These are phyloP conservation scores for Euura saliciscinereae DNA, from an alignment of 1,140 invertebrate genomes.

Conservation along the genomic window DNA sequence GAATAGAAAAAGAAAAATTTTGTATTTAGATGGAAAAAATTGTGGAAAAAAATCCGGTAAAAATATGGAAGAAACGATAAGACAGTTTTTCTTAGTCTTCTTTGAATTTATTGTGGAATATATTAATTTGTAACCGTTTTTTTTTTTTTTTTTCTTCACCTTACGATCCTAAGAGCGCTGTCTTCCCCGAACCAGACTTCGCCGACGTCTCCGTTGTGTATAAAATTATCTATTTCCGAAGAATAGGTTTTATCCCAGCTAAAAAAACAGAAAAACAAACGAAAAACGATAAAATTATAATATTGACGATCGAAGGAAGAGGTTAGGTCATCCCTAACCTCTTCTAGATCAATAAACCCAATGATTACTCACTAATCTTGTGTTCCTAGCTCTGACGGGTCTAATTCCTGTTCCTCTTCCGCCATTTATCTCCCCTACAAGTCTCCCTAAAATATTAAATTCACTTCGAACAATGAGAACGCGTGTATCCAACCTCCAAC, in stretches of 20 bases:
- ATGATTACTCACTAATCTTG: conserved; percentile 70
- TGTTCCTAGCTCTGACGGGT: conserved; percentile 79
- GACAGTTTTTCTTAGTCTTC: background rate
- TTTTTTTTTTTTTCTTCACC: conserved; percentile 56
- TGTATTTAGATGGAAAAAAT: too few species aligned
- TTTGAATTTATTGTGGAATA: background rate
- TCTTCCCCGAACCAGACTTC: conserved; percentile 94
- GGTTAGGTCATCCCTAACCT: too few species aligned
- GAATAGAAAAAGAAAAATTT: too few species aligned
- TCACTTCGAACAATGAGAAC: too few species aligned
- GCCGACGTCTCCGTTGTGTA: conserved; percentile 84
- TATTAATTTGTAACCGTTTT: conserved; percentile 57
- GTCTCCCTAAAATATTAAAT: too few species aligned
- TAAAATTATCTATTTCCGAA: conserved; percentile 82
- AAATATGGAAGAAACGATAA: background rate
- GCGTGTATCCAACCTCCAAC: too few species aligned
- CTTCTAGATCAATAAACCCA: too few species aligned
- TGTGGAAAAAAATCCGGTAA: background rate
- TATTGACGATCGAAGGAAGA: too few species aligned
- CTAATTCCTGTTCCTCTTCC: conserved; percentile 62
- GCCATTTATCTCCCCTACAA: conserved; percentile 9
- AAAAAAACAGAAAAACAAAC: conserved; percentile 39
- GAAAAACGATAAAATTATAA: too few species aligned
- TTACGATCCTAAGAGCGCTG: conserved; percentile 74
- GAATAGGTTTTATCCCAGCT: conserved; percentile 86